Percentiles rank a stretch among this genome's conserved stretches.
These are phyloP conservation scores for Coccyzus lansbergi DNA, from an alignment of 2,797 vertebrate species.

Conservation along the genomic window DNA sequence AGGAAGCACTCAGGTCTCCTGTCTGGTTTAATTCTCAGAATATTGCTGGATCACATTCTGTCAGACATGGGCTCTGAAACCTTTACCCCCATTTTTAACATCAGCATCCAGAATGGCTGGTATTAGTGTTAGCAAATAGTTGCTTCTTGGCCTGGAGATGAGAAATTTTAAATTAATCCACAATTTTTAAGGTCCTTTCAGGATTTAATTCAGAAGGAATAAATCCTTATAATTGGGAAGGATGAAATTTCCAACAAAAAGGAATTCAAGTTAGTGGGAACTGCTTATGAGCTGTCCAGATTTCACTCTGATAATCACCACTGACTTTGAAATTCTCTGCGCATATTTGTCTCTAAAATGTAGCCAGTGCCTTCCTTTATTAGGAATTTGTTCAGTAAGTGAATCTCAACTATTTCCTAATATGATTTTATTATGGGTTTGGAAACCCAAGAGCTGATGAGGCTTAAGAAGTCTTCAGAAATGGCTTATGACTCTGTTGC, in stretches of 20 bases:
- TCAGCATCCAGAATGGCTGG: not conserved
- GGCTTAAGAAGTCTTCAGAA: not conserved
- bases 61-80: not conserved
- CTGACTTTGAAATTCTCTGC: not conserved
- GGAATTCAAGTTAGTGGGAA: not conserved
- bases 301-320: not conserved
- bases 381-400: not conserved
- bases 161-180: conserved; percentile 6
- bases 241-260: not conserved
- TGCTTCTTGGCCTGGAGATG: not conserved
- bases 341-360: not conserved
- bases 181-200: not conserved
- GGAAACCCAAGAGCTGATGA: conserved; percentile 1
- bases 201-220: not conserved
- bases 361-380: not conserved
- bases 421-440: not conserved
- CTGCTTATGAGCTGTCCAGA: not conserved
- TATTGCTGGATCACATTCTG: not conserved
- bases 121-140: not conserved
- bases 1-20: not conserved
- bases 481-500: not conserved
- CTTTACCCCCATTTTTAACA: not conserved
- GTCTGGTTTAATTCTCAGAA: not conserved
- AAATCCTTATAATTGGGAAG: not conserved
- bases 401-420: not conserved